Evolutionary conservation across 1,140 invertebrate genomes (phyloP).

Genomic region (Marisa cornuarietis): DNA sequence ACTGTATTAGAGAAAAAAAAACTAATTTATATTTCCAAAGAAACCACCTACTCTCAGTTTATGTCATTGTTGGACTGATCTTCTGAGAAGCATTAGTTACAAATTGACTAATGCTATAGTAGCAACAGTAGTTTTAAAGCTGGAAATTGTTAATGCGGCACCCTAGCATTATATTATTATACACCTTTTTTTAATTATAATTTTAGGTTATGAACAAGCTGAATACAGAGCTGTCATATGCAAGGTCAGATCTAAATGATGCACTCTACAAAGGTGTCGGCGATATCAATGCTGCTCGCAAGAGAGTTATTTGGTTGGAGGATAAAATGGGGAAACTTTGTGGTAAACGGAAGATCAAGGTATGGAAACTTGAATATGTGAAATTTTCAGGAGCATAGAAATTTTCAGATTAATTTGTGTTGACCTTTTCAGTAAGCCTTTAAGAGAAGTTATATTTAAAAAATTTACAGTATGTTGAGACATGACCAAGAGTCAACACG

Average conservation of each 20-base stretch:
- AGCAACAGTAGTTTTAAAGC: neutral
- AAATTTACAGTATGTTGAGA: too few relatives aligned
- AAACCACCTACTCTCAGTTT: neutral
- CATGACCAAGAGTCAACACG: too few relatives aligned
- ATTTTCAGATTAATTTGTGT: neutral
- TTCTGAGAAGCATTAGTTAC: neutral
- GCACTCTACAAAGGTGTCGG: conserved; percentile 48
- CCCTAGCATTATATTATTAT: neutral
- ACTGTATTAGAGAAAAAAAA: too few relatives aligned
- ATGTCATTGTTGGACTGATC: neutral
- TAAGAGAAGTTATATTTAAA: neutral
- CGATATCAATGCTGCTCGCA: conserved; percentile 53
- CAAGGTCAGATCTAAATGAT: conserved; percentile 52
- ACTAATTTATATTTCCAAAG: neutral
- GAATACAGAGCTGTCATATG: conserved; percentile 56
- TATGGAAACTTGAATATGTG: conserved; percentile 18
- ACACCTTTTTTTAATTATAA: neutral
- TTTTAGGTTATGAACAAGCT: conserved; percentile 58
- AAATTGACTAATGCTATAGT: neutral
- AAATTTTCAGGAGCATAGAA: neutral
- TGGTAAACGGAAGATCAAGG: conserved; percentile 48
- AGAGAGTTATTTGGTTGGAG: conserved; percentile 62
- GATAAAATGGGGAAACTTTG: conserved; percentile 58
- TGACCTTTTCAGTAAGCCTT: neutral
- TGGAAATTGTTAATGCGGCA: neutral